Evolutionary conservation across 2,888 invertebrate genomes (phyloP).

Genomic region (Amiota communis): DNA sequence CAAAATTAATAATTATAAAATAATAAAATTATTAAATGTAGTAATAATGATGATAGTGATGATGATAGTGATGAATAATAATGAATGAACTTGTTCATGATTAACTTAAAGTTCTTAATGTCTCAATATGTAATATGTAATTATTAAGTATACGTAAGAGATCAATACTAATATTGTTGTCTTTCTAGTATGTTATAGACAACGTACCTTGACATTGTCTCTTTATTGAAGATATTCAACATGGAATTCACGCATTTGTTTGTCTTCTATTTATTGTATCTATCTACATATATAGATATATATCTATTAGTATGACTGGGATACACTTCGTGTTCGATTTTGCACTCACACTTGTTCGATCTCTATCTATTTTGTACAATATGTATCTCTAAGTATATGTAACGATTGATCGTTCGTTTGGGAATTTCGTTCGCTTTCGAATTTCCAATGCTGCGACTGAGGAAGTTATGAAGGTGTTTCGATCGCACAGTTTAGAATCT

Average conservation of each 20-base stretch:
- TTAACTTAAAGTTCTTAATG: too few species aligned
- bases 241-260: too few species aligned
- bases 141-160: conserved; percentile 49
- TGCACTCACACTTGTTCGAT: not conserved
- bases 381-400: conserved; percentile 37
- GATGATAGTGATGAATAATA: too few species aligned
- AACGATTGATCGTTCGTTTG: conserved; percentile 53
- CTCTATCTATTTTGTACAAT: too few species aligned
- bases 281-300: not conserved
- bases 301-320: too few species aligned
- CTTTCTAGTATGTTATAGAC: too few species aligned
- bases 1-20: conserved; percentile 18
- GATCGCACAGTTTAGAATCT: conserved; percentile 59
- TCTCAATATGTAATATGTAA: conserved; percentile 38
- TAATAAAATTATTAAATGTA: not conserved
- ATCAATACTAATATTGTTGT: too few species aligned
- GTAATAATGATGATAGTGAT: too few species aligned
- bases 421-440: conserved; percentile 58
- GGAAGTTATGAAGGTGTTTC: conserved; percentile 53
- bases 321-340: conserved; percentile 46
- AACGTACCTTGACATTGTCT: too few species aligned
- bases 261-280: too few species aligned
- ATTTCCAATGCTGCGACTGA: conserved; percentile 56
- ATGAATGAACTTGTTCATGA: too few species aligned
- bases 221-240: too few species aligned